Base-by-base conservation (phyloP, 2,113 vertebrate genomes). In the Callithrix jacchus region DNA sequence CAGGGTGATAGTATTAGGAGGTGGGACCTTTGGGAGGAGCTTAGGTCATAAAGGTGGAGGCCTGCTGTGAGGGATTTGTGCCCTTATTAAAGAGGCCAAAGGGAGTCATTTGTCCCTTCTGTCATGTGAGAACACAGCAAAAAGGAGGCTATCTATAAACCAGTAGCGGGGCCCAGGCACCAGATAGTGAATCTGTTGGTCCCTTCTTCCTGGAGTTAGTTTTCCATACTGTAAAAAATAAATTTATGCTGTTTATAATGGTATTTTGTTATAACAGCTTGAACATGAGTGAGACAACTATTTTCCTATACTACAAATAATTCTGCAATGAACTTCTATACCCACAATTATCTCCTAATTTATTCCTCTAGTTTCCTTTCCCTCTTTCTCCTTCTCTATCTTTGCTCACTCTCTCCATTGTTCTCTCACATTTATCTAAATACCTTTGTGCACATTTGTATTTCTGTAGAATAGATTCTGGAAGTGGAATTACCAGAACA, bases 281-380 rank as follows among this genome's bases (percentile, higher is more conserved):
- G 2, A 80, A 20, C 42, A 42, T 6, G 2, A 47, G 45, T 71
- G 70, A 5, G 17, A 25, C 5, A 61, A 47, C 30, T 32, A 6
- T 85, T 56, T 89, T 45, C 54, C 16, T 66, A 14, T 21, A 93
- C 88, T 87, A 73, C 20, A 81, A 66, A 93, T 25, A 89, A n/a
- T 68, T 16, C 32, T 35, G 1, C 18, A 42, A 32, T 6, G 20
- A 83, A 66, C 3, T 58, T 35, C 30, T 37, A 20, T 56, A 42
- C 30, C 25, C 12, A 49, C 42, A 73, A 23, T 73, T 7, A n/a
- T 87, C 21, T 82, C 20, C 37, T 61, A 27, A 47, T 49, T 9
- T 61, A 70, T 54, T 85, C 21, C 37, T 37, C 12, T 82, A 40
- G 16, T 17, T 27, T 30, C 42, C 21, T 52, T 89, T 45, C 14